Evolutionary conservation across 1,140 invertebrate species (phyloP), one percentile per base, ranked within the genome.

Genomic region (Trichoplusia ni): DNA sequence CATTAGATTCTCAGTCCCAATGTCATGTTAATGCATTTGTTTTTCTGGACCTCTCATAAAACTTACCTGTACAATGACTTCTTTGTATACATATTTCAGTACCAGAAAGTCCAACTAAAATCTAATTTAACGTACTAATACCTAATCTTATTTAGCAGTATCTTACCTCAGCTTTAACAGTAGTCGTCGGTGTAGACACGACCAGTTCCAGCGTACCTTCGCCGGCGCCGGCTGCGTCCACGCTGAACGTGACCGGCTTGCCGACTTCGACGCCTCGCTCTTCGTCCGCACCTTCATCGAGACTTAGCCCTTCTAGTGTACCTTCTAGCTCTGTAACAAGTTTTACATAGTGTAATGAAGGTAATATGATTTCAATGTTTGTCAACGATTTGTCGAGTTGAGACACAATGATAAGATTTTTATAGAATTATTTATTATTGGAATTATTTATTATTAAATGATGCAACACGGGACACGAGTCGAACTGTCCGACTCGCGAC

Each of bases 151-250:
- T 4, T 8, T 4, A 35, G 11, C 0, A 7, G 5, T 18, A 7
- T 14, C 21, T n/a, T 68, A 89, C 90, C 87, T 97, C 95, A 0
- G 95, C 96, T 80, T 97, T 97, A 2, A 97, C 95, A 1, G 96
- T 97, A 59, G 95, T 96, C 40, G 96, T 95, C 31, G 96, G 94
- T 0, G 97, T 98, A 27, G 96, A 98, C 0, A 99, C 97, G 0
- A 98, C 97, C 1, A 99, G 91, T 81, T 99, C 98, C 0, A 99
- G 91, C 0, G 98, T 99, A 7, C 98, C 98, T 87, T 99, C 97
- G 0, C 98, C 98, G 18, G 98, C 98, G 76, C 97, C 95, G 0
- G 97, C 97, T 0, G 98, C 98, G 91, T 99, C 98, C 29, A 99
- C 98, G 71, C 95, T 96, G 81, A 98, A 97, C 0, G 96, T 97